Conservation (phyloP, 2,113 vertebrate species). For the Notothenia rossii region DNA sequence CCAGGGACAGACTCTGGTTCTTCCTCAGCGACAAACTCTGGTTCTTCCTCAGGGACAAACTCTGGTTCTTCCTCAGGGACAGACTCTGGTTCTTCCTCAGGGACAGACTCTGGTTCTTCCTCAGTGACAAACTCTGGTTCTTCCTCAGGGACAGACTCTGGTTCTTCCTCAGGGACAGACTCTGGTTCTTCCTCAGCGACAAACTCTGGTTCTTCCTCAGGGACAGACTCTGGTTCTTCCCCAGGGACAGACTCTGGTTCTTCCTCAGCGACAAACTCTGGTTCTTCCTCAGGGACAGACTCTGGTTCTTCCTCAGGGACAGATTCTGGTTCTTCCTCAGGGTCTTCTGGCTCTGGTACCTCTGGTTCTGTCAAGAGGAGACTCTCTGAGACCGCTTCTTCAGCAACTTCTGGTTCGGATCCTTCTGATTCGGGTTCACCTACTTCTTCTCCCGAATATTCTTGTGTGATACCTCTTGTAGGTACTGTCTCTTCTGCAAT, state of each 20-base stretch:
- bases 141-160: slow-evolving; percentile 1
- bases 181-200: neutral
- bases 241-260: neutral
- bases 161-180: neutral
- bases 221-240: neutral
- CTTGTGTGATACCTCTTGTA: neutral
- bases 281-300: slow-evolving; percentile 10
- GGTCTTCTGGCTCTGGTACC: neutral
- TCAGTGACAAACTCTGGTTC: neutral
- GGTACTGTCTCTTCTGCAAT: neutral
- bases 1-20: neutral
- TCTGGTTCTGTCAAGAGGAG: neutral
- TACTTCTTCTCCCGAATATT: neutral
- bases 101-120: neutral
- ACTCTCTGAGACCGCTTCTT: neutral
- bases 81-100: slow-evolving; percentile 1
- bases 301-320: neutral
- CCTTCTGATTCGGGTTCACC: neutral
- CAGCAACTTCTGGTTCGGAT: slow-evolving; percentile 6
- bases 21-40: slow-evolving; percentile 1
- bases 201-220: neutral
- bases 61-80: neutral
- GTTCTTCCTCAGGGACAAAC: slow-evolving; percentile 1
- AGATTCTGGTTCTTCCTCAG: neutral
- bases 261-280: neutral